Base-by-base conservation (phyloP, 2,113 vertebrate species). In the Baryphthengus martii region DNA sequence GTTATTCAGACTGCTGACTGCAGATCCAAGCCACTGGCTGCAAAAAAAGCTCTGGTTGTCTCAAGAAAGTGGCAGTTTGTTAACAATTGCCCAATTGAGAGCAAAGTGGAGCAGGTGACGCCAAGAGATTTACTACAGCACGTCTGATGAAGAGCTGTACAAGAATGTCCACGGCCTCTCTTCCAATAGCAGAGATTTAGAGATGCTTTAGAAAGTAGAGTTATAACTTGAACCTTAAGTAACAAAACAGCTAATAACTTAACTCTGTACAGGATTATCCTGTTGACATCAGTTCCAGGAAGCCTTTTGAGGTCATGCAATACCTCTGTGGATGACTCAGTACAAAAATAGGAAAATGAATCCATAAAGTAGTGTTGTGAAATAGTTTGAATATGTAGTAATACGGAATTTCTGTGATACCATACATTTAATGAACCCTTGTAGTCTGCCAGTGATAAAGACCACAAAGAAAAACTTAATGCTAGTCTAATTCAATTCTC, bases 41-140 rank as follows among this genome's bases (percentile, higher is more conserved):
- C 29, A 84, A 67, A 83, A 90, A 78, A 93, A 56, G 62, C 81
- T 42, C 84, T 73, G 74, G 35, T 26, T 93, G 72, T 86, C 88
- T 96, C 79, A 63, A 42, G 44, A 62, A 87, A 92, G 72, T 45
- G 83, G 52, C 68, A 67, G 45, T 88, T 94, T 73, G 80, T 76
- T 94, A 93, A 95, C 87, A 96, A 85, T 79, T 45, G 53, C 39
- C 29, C 90, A 37, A 56, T 24, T 90, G 90, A 93, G 44, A 90
- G 84, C 40, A 53, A 87, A 90, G 67, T 13, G 61, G 49, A 94
- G 83, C 93, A 95, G 88, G 86, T 94, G 95, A 89, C 37, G 23
- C 10, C 75, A 59, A 67, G 68, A 92, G 85, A 95, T 47, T 39
- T 74, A 65, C 24, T 49, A 65, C 0, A 2, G 44, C 73, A 86